Conservation (phyloP, 2,113 vertebrate genomes). For the Struthidea cinerea region DNA sequence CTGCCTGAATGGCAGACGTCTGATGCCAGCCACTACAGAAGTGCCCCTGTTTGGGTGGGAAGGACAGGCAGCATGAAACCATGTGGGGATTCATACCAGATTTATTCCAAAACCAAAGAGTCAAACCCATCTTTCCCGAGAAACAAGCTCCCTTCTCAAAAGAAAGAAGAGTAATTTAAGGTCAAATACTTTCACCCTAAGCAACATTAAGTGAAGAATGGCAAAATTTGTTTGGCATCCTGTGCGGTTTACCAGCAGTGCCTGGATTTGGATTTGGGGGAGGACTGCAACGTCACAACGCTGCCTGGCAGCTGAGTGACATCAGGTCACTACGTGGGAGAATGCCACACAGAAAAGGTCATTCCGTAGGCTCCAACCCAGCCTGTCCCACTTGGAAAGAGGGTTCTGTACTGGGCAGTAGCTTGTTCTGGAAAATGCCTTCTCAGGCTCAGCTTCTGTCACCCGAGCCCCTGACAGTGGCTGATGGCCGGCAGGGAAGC, state of each 20-base stretch:
- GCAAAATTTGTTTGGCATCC: neutral
- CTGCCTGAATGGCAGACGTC: neutral
- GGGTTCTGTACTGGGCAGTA: neutral
- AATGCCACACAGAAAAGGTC: neutral
- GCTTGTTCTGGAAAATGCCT: neutral
- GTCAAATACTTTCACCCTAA: slow-evolving; percentile 18
- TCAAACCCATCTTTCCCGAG: neutral
- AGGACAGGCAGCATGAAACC: neutral
- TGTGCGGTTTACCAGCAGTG: neutral
- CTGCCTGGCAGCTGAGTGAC: neutral
- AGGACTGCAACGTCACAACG: neutral
- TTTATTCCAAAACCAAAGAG: neutral
- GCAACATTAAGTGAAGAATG: neutral
- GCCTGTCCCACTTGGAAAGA: slow-evolving; percentile 25
- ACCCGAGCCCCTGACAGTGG: neutral
- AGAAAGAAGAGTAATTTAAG: neutral
- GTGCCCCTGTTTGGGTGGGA: neutral
- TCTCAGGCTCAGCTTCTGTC: neutral
- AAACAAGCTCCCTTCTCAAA: slow-evolving; percentile 14
- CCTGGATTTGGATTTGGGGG: neutral
- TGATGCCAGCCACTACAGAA: neutral
- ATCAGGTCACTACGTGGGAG: slow-evolving; percentile 10
- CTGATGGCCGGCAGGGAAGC: neutral
- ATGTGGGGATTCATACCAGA: neutral
- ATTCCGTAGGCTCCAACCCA: neutral